Base-by-base conservation (phyloP, 2,113 vertebrate genomes). In the Scolopax mira region DNA sequence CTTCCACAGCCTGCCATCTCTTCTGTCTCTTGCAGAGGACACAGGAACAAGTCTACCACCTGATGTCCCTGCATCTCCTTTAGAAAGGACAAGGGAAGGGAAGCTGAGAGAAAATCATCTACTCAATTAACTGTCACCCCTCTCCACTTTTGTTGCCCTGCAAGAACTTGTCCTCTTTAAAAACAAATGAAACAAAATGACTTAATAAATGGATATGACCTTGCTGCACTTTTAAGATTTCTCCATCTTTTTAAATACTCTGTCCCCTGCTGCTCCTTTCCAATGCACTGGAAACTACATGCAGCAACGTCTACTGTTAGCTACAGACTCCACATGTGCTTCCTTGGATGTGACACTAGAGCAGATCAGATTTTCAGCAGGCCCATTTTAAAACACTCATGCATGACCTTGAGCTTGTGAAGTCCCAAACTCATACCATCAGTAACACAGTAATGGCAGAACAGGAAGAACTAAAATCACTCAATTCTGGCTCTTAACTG, bases 371-470 rank as follows among this genome's bases (percentile, higher is more conserved):
- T 55, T 94, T 95, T 70, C 66, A 91, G 54, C 18, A 74, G 46
- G 23, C 28, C 19, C 64, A 19, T 57, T 88, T 57, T 57, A 42
- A 90, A 89, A 72, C 11, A 48, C 7, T 4, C 17, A n/a, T 7
- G n/a, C 4, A 13, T 17, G 25, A 28, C 9, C 14, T 14, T 1
- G 1, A 81, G 27, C 39, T 35, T 37, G 33, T 1, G 3, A 81
- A 78, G 74, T 60, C 5, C 13, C 25, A 23, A 48, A 89, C 16
- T 60, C 35, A 23, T 5, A 28, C 30, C 49, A 57, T 18, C 65
- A 71, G 60, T 60, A 88, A 51, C 27, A 58, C 42, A 37, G 30
- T 10, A 78, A 74, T 0, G 49, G 21, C 22, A 14, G 37, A 54
- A 58, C 1, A 14, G 23, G 28, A 83, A 37, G 71, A 74, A 74